Evolutionary conservation across 2,888 invertebrate species (phyloP), one percentile per base, ranked within the genome.

Genomic region (Stomorhina lunata): DNA sequence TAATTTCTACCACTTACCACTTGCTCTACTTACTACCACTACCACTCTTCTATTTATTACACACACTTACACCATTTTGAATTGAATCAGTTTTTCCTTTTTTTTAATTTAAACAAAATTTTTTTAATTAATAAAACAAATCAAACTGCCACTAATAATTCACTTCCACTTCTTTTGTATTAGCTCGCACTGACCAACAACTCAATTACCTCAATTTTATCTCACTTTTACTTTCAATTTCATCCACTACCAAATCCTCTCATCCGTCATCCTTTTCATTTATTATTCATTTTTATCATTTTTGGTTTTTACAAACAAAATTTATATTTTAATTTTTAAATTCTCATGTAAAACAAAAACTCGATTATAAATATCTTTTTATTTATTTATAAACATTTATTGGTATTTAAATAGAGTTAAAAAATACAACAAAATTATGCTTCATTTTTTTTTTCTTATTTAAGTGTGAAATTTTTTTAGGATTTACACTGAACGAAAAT

Each of bases 1-100:
- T 82, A 85, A 85, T 73, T 77, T 73, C 69, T 86, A 81, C 84
- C 81, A 81, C 57, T 75, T 57, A 59, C 34, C 53, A 73, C 53
- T 61, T 45, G 4, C 85, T 86, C 88, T 43, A 63, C 55, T n/a
- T 27, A 43, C n/a, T 15, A 63, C 22, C 27, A 45, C 55, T 37
- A 71, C 40, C 57, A 34, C 34, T 48, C 10, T 57, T 22, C 32
- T 73, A 37, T n/a, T n/a, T n/a, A n/a, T 45, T 45, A 55, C 40
- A 43, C 43, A 55, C 6, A 53, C 20, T 63, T 50, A 25, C n/a
- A n/a, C n/a, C n/a, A n/a, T n/a, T n/a, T n/a, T n/a, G n/a, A n/a
- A n/a, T n/a, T n/a, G n/a, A n/a, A n/a, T 43, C 17, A 17, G 4
- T 69, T 45, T 50, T 55, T 32, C 2, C 48, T 34, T 65, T 37